Percentiles rank a stretch among this genome's conserved stretches.
phyloP scores from a whole-genome alignment of 2,797 vertebrate genomes.

The Sebastes hubbsi region DNA sequence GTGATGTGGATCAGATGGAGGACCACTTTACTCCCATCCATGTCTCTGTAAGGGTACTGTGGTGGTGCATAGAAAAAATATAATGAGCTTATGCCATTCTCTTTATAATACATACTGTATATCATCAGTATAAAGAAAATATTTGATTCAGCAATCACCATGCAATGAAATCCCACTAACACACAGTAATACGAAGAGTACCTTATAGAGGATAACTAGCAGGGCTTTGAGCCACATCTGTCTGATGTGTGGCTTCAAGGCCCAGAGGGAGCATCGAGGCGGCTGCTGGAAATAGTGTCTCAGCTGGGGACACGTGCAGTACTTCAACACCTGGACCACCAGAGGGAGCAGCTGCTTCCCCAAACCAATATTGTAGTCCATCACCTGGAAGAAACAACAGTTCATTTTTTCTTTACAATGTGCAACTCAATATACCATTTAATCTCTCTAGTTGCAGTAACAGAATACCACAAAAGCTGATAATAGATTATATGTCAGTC shows the following conservation, averaged over 20 bases:
- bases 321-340: constrained; percentile 98
- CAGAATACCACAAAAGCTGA: neutral
- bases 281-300: constrained; percentile 99
- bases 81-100: neutral
- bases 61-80: constrained; percentile 37
- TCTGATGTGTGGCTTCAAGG: constrained; percentile 93
- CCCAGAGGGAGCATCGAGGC: constrained; percentile 97
- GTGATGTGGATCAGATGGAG: constrained; percentile 98
- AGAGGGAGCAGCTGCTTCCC: constrained; percentile 98
- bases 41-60: constrained; percentile 98
- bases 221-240: constrained; percentile 99
- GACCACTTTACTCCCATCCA: constrained; percentile 96
- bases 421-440: neutral
- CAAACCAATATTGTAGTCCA: constrained; percentile 97
- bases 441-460: neutral
- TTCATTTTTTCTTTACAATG: neutral
- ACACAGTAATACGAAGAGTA: constrained; percentile 54
- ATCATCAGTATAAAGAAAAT: neutral
- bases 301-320: constrained; percentile 96
- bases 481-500: constrained; percentile 40
- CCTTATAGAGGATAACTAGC: constrained; percentile 98
- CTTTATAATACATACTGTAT: neutral
- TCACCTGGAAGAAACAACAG: constrained; percentile 86
- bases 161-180: neutral
- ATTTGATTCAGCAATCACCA: neutral